phyloP scores from a whole-genome alignment of 2,888 invertebrate genomes.

The Hirtodrosophila confusa region DNA sequence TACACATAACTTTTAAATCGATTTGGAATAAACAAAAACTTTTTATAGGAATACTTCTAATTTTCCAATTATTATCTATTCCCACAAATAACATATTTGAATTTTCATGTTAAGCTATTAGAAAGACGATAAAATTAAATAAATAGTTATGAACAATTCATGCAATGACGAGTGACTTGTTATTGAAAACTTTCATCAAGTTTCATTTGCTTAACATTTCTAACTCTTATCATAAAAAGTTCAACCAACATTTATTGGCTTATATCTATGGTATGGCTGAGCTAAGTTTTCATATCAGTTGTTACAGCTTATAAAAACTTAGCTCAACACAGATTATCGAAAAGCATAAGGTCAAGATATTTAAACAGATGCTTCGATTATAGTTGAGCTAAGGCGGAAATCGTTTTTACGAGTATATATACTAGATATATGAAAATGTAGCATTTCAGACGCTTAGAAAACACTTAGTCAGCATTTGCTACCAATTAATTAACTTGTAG shows the following conservation, averaged over 20 bases:
- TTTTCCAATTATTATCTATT: no score
- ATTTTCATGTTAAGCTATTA: no score
- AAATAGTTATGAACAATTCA: not conserved
- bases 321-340: not conserved
- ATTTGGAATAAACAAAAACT: no score
- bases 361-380: not conserved
- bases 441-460: not conserved
- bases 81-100: no score
- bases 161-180: not conserved
- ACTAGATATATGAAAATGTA: not conserved
- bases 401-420: not conserved
- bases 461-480: conserved; percentile 18
- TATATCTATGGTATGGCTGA: not conserved
- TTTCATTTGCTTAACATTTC: conserved; percentile 11
- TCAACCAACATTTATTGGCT: conserved; percentile 16
- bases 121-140: no score
- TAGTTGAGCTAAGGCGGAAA: not conserved
- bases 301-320: conserved; percentile 14
- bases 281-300: conserved; percentile 4
- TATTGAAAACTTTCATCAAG: conserved; percentile 13
- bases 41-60: no score
- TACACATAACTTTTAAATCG: no score
- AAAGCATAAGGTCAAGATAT: conserved; percentile 6
- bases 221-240: conserved; percentile 25
- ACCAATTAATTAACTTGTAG: conserved; percentile 54